phyloP scores from a whole-genome alignment of 2,888 invertebrate species.

The Callosobruchus maculatus region DNA sequence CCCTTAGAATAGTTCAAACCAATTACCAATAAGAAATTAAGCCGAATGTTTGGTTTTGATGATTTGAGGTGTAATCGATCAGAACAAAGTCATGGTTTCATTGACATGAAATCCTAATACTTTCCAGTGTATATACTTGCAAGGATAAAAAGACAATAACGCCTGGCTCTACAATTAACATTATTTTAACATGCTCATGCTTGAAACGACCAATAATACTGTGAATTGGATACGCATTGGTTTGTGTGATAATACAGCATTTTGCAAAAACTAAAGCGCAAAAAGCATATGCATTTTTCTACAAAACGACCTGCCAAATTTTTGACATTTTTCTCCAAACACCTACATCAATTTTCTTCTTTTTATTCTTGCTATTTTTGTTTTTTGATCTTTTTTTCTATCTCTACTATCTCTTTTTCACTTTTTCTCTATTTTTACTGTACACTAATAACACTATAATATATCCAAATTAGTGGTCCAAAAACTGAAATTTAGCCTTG shows the following conservation, averaged over 20 bases:
- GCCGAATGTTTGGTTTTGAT: neutral
- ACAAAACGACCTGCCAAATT: neutral
- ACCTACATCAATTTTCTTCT: neutral
- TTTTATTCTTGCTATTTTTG: neutral
- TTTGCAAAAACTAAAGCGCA: neutral
- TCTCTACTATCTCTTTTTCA: neutral
- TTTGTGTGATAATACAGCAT: neutral
- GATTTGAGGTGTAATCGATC: neutral
- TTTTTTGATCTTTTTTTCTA: neutral
- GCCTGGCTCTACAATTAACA: constrained; percentile 16
- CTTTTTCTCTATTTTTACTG: neutral
- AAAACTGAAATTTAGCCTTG: neutral
- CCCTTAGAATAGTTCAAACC: too few relatives aligned
- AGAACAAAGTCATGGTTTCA: neutral
- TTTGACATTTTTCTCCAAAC: neutral
- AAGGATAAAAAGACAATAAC: constrained; percentile 17
- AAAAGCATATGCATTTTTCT: neutral
- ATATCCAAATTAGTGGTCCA: neutral
- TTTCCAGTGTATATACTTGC: constrained; percentile 30
- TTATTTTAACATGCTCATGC: constrained; percentile 4
- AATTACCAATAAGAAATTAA: too few relatives aligned
- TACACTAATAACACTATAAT: neutral
- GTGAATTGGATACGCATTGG: neutral
- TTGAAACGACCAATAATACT: neutral
- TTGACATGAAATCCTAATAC: neutral